Evolutionary conservation across 2,888 invertebrate species (phyloP), one percentile per base, ranked within the genome.

Genomic region (Megastigmus dorsalis): DNA sequence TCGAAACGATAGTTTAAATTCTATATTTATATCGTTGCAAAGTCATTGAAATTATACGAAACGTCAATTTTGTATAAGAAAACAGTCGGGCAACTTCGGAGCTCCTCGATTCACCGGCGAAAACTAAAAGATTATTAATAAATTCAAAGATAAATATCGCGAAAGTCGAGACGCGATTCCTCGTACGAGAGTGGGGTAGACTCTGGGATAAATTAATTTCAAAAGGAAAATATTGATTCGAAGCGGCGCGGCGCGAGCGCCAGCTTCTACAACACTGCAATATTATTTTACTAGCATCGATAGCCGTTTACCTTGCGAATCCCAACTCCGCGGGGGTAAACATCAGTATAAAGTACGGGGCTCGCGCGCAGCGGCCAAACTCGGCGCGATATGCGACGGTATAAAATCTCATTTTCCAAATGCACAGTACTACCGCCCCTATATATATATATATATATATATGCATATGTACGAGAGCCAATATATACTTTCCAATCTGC

Each of bases 391-490:
- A 26, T 15, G 1, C 38, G 9, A n/a, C 41, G 60, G 41, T 75
- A 70, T 75, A 70, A 69, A 70, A 75, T 75, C 66, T 75, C 74
- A 75, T 75, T 70, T 75, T 66, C 74, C 70, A 75, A 75, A 75
- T 75, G 74, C 65, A 66, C 70, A 30, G 52, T 30, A 6, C 54
- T n/a, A n/a, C n/a, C n/a, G n/a, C n/a, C n/a, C n/a, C n/a, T n/a
- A n/a, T n/a, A n/a, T n/a, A n/a, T n/a, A n/a, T n/a, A n/a, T n/a
- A n/a, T n/a, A n/a, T n/a, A n/a, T n/a, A n/a, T n/a, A n/a, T n/a
- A n/a, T n/a, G n/a, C n/a, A n/a, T n/a, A n/a, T n/a, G n/a, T n/a
- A n/a, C 20, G 18, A 50, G 23, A 28, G 36, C 65, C 48, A 55
- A 41, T 57, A 57, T 68, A 57, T 30, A 55, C 69, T 69, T 52